These are phyloP conservation scores for Botia kubotai DNA, from an alignment of 2,797 vertebrate genomes.

Conservation along the genomic window DNA sequence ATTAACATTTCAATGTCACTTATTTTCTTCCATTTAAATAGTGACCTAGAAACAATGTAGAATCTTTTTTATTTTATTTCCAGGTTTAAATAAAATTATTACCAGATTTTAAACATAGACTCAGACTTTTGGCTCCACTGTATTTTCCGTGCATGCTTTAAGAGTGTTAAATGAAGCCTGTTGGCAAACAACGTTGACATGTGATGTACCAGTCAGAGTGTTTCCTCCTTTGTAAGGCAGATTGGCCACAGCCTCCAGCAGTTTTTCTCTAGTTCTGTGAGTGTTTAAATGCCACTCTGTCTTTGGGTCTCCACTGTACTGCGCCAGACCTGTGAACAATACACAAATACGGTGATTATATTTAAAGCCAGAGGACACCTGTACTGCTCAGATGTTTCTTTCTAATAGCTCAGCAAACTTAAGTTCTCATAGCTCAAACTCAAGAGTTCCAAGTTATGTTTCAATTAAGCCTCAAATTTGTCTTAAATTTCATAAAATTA, in stretches of 20 bases:
- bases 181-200: background rate
- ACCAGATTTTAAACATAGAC: no score
- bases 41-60: no score
- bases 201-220: constrained; percentile 88
- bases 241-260: constrained; percentile 90
- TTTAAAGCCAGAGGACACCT: background rate
- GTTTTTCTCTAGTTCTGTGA: constrained; percentile 82
- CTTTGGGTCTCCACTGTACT: constrained; percentile 98
- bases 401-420: background rate
- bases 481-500: no score
- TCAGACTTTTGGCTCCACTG: no score
- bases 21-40: no score
- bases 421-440: background rate
- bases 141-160: no score
- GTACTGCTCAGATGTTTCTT: background rate
- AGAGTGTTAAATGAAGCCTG: no score
- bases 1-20: no score
- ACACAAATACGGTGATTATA: constrained; percentile 14
- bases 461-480: no score
- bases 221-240: constrained; percentile 99
- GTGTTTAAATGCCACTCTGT: constrained; percentile 95
- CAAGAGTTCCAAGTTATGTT: background rate
- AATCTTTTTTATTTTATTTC: no score
- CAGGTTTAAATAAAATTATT: no score
- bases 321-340: constrained; percentile 84